Evolutionary conservation across 2,797 vertebrate species (phyloP).

Genomic region (Tragelaphus eurycerus): DNA sequence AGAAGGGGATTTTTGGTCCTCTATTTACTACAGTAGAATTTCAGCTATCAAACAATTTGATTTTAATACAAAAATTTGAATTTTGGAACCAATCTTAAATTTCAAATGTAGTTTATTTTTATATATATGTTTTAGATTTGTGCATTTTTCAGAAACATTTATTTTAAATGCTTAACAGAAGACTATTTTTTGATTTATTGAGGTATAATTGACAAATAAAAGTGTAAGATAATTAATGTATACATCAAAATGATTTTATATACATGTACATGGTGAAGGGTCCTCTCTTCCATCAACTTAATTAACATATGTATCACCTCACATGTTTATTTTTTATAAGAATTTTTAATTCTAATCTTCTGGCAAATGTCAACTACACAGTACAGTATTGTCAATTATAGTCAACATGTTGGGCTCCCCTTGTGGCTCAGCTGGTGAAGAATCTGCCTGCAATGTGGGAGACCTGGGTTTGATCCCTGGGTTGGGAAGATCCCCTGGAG

Average conservation of each 20-base stretch:
- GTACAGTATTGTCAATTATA: neutral
- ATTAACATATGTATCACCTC: neutral
- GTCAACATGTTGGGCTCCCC: neutral
- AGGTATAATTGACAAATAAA: neutral
- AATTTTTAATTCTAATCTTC: neutral
- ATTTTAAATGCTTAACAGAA: neutral
- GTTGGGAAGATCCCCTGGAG: neutral
- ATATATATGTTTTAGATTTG: neutral
- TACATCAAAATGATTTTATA: neutral
- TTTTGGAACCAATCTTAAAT: neutral
- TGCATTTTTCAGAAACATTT: neutral
- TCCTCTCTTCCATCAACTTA: neutral
- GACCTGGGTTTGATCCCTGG: neutral
- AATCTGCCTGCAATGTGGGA: neutral
- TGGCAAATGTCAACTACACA: neutral
- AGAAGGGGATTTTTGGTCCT: neutral
- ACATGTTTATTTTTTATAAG: neutral
- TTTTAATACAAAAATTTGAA: slow-evolving; percentile 2
- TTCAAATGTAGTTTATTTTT: neutral
- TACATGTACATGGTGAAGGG: neutral
- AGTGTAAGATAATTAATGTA: neutral
- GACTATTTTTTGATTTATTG: neutral
- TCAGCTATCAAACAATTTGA: neutral
- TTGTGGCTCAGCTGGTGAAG: neutral
- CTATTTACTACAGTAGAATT: neutral